Base-by-base conservation (phyloP, 2,113 vertebrate genomes). In the Thermophis baileyi region DNA sequence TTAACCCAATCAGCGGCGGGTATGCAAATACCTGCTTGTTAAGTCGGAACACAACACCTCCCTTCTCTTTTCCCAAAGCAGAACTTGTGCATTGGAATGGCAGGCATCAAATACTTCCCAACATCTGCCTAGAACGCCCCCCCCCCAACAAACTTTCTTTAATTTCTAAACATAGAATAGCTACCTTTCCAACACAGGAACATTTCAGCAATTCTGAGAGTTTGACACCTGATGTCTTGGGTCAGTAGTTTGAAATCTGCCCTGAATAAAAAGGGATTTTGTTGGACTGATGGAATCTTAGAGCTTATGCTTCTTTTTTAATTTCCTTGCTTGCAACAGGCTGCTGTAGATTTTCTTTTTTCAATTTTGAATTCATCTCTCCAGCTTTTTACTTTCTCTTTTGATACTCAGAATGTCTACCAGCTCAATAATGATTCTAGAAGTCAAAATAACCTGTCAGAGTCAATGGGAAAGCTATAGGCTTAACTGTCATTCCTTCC, bases 391-490 rank as follows among this genome's bases (percentile, higher is more conserved):
- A 63, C n/a, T 90, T 95, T 93, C 57, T 89, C 55, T 2, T 90
- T 47, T 87, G 20, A 50, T 24, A 46, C 46, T 90, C 90, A 69
- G 87, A 16, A 30, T 57, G 12, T 49, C 74, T 44, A 55, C 6
- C 69, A 95, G 24, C 46, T 88, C 4, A n/a, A 35, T 1, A 88
- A 93, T 90, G 69, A 88, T 94, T 55, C 50, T 57, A 24, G 20
- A 51, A 92, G 54, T 87, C 95, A 93, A 96, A 95, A 94, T 54
- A 92, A 53, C n/a, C 40, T 89, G 53, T 93, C 74, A 90, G 88
- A 93, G 44, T 93, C 90, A 54, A 55, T 90, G 69, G 89, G 57
- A 94, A 92, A 90, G 92, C 91, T 88, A 46, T 92, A 85, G 87
- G 89, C 69, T 90, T 91, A 55, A 89, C 89, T 89, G 49, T 88